Percentiles rank a stretch among this genome's conserved stretches.
Conservation (phyloP, 2,797 vertebrate species). For the Pachyuromys duprasi region DNA sequence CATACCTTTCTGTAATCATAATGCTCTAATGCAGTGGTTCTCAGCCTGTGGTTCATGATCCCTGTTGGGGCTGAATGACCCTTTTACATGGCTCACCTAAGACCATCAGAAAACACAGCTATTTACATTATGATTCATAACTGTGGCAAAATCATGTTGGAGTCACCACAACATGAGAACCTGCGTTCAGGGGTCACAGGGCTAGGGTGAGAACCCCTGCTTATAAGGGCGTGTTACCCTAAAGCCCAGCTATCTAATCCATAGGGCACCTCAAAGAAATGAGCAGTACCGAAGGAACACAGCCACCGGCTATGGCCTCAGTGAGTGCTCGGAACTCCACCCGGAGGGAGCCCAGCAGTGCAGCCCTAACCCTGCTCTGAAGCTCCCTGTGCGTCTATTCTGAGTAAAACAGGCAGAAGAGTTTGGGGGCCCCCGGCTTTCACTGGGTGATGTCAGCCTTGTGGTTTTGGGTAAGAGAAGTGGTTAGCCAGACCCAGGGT, state of each 20-base stretch:
- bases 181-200: no score
- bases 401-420: not conserved
- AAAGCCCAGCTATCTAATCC: not conserved
- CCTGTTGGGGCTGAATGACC: no score
- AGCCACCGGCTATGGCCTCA: not conserved
- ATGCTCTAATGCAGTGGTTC: not conserved
- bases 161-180: no score
- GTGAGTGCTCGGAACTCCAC: not conserved
- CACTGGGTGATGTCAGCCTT: not conserved
- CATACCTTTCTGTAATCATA: constrained; percentile 9
- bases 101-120: no score
- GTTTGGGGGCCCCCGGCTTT: not conserved
- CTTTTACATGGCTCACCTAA: no score
- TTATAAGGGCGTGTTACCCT: not conserved
- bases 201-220: no score
- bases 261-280: not conserved
- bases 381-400: not conserved
- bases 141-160: no score
- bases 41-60: no score
- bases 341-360: not conserved
- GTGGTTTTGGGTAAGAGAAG: not conserved
- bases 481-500: not conserved
- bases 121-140: no score
- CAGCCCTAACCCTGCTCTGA: not conserved
- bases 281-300: not conserved